phyloP scores from a whole-genome alignment of 2,888 invertebrate species.

The Yponomeuta evonymella region DNA sequence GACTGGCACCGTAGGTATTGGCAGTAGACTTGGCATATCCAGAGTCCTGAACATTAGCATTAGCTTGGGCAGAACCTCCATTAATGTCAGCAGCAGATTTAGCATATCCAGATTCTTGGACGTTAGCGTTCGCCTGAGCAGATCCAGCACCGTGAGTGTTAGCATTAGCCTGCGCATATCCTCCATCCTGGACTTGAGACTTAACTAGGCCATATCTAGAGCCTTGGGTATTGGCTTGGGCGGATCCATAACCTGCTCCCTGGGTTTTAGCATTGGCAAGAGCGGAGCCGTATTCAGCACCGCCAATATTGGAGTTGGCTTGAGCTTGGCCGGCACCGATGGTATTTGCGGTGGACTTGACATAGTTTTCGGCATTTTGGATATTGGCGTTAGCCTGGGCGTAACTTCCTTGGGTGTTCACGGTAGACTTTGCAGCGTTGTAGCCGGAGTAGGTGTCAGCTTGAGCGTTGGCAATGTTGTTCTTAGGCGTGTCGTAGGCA shows the following conservation, averaged over 20 bases:
- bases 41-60: conserved; percentile 24
- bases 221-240: conserved; percentile 14
- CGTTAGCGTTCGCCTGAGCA: conserved; percentile 14
- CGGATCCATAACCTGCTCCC: conserved; percentile 27
- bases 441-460: conserved; percentile 21
- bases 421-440: conserved; percentile 12
- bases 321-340: conserved; percentile 26
- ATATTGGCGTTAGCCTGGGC: conserved; percentile 18
- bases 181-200: conserved; percentile 8
- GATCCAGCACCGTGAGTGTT: conserved; percentile 18
- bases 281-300: conserved; percentile 27
- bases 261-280: conserved; percentile 34
- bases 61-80: conserved; percentile 29
- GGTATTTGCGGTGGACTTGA: conserved; percentile 16
- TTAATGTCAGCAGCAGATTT: not conserved
- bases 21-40: conserved; percentile 30
- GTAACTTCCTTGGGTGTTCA: conserved; percentile 20
- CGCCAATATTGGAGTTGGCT: conserved; percentile 38
- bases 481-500: conserved; percentile 41
- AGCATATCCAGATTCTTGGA: conserved; percentile 9
- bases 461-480: conserved; percentile 15
- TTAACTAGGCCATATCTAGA: not conserved
- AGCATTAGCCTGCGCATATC: conserved; percentile 16
- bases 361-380: not conserved
- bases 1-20: conserved; percentile 32